Conservation (phyloP, 53 echinoderm and acorn worm species). For the Luidia sarsii region DNA sequence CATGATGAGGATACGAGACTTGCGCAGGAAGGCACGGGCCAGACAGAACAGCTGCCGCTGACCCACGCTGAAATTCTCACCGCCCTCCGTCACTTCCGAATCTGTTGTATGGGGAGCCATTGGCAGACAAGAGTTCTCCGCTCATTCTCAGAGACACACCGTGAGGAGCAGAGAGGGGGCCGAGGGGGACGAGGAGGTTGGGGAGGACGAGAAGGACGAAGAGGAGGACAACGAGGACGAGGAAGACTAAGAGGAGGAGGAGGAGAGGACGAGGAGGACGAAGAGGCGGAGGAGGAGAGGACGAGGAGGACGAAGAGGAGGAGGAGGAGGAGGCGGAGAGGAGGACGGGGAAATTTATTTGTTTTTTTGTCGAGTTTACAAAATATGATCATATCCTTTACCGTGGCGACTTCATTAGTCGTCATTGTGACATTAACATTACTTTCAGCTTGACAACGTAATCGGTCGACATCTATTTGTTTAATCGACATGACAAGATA, state of each 20-base stretch:
- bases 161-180: background rate
- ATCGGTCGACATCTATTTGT: no score
- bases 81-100: slow-evolving; percentile 61
- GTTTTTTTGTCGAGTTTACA: background rate
- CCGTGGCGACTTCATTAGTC: background rate
- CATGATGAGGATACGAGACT: slow-evolving; percentile 59
- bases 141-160: background rate
- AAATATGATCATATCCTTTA: background rate
- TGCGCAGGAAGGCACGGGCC: slow-evolving; percentile 64
- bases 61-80: slow-evolving; percentile 67
- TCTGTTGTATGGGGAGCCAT: slow-evolving; percentile 10
- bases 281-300: no score
- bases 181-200: background rate
- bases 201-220: no score
- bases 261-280: no score
- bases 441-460: no score
- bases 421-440: background rate
- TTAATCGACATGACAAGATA: no score
- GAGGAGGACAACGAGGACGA: no score
- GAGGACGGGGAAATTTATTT: background rate
- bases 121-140: background rate
- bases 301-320: no score
- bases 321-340: no score
- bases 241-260: no score
- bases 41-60: slow-evolving; percentile 69